Evolutionary conservation across 2,888 invertebrate genomes (phyloP).

Genomic region (Julus scanicus): DNA sequence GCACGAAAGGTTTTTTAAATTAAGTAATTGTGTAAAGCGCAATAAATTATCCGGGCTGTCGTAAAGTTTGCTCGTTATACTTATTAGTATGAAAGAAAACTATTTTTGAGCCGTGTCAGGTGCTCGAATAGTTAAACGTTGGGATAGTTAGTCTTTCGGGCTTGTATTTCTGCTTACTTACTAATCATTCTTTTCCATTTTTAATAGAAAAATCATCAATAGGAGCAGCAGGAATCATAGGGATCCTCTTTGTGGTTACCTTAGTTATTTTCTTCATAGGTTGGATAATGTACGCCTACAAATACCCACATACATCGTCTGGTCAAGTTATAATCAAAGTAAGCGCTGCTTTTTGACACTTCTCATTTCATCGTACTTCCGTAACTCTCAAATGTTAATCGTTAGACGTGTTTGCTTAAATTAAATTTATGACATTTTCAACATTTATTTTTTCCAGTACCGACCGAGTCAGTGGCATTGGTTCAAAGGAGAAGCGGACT

Average conservation of each 20-base stretch:
- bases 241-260: conserved; percentile 77
- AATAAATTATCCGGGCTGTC: too few species aligned
- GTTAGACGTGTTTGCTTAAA: neutral
- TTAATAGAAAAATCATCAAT: conserved; percentile 62
- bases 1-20: too few species aligned
- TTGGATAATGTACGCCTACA: conserved; percentile 94
- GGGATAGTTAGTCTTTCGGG: too few species aligned
- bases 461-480: conserved; percentile 95
- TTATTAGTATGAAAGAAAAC: too few species aligned
- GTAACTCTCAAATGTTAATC: too few species aligned
- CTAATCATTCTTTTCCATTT: neutral
- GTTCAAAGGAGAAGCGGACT: conserved; percentile 90
- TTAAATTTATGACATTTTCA: neutral
- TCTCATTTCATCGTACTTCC: neutral
- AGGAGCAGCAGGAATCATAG: conserved; percentile 73
- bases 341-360: conserved; percentile 64
- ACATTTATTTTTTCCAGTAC: conserved; percentile 74
- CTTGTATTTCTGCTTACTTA: too few species aligned
- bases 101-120: too few species aligned
- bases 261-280: conserved; percentile 76
- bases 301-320: conserved; percentile 93
- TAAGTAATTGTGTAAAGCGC: too few species aligned
- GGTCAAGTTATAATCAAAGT: conserved; percentile 97
- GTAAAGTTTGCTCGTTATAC: too few species aligned
- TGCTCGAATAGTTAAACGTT: too few species aligned